Base-by-base conservation (phyloP, 2,113 vertebrate species). In the Furnarius figulus region DNA sequence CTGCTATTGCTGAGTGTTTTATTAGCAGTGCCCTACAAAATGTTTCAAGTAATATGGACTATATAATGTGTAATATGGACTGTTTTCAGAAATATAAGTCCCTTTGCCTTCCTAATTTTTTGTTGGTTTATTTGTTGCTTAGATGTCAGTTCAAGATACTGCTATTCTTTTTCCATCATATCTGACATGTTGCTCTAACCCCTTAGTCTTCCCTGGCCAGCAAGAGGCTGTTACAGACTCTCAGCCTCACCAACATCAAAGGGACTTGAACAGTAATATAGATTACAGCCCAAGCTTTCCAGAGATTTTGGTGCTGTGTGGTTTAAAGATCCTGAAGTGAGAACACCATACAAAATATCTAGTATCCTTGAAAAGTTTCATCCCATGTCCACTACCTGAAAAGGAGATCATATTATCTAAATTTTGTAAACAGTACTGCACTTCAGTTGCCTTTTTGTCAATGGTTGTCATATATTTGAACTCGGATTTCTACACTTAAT, bases 251-350 rank as follows among this genome's bases (percentile, higher is more conserved):
- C 6, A 1, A 12, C 2, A 5, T 37, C 22, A 42, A 40, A 5
- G 21, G 17, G 18, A 71, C 24, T 81, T 31, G 5, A 59, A 75
- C 23, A 47, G 3, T 12, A 65, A 61, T 28, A 46, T 0, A 0
- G 46, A 61, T 37, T 68, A 62, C 39, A 80, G 44, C 4, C 37
- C 28, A 72, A 37, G 44, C 12, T 65, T 47, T 52, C 65, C 58
- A 85, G 31, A 12, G 8, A 55, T 62, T 25, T 56, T 31, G 8
- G 55, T 53, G 33, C 21, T 35, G 14, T 33, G 12, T 37, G 22
- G 25, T 91, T 80, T 52, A 30, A 81, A 67, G 42, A 73, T 35
- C 6, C 47, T 78, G 10, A 86, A 79, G 24, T 14, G 1, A 81
- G n/a, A 75, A 72, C 17, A 18, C 28, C 33, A 72, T 7, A 63